Base-by-base conservation (phyloP, 2,888 invertebrate species). In the Cryptosula pallasiana region DNA sequence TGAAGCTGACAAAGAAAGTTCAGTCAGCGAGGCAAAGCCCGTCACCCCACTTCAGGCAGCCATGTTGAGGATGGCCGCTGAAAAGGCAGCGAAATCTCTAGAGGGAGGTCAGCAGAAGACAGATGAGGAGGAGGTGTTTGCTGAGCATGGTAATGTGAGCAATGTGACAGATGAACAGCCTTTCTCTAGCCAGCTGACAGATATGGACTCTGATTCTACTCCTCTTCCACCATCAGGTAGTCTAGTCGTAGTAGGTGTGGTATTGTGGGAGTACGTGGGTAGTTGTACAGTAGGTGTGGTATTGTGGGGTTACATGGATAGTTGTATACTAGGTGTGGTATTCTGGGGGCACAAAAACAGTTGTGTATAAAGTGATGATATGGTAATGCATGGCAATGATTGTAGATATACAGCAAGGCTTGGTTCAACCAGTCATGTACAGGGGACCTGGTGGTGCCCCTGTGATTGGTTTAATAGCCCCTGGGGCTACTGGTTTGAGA, bases 401-500 rank as follows among this genome's bases (percentile, higher is more conserved):
- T 63, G 27, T 34, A 63, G 63, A 63, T 13, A 3, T 63, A 34
- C 13, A 27, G 9, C 27, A 27, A 9, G 63, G 63, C 2, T 13
- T 63, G 34, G 34, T 63, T 9, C 63, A 63, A 32, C 63, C 63
- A 29, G n/a, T 63, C 5, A 34, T 63, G 2, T 63, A 63, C 32
- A 2, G 63, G 32, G 63, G 63, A 13, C 70, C 70, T 5, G 70
- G 70, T 16, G 70, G 36, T 20, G 45, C 82, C 80, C 1, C 81
- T 81, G 34, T 78, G 78, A 32, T 73, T 57, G 73, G 75, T 1
- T 35, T 77, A 20, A 73, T 79, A 29, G 73, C 78, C 23, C 78
- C 79, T 16, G 78, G 80, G 9, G 80, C 80, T 3, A 78, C 79
- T 20, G 45, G 45, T 45, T 78, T 79, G 29, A 78, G 79, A 0